phyloP scores from a whole-genome alignment of 35 echinoderm and acorn worm genomes.

The Patiria miniata region DNA sequence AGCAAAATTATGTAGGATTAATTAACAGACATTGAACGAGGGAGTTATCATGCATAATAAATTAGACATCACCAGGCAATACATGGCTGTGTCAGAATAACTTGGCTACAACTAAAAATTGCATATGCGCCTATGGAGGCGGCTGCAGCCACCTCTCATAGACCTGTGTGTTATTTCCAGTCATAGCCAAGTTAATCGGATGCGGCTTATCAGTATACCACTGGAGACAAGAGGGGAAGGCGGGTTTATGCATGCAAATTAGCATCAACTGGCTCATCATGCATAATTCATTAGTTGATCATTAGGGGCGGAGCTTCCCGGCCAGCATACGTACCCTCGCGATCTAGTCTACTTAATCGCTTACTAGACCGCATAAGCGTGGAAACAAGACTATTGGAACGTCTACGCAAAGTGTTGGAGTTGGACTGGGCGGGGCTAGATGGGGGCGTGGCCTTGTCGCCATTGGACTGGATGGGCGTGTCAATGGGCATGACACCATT shows the following conservation, averaged over 20 bases:
- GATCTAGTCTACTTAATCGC: conserved; percentile 34
- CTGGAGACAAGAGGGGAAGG: background rate
- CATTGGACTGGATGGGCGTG: conserved; percentile 22
- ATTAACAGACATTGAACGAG: no score
- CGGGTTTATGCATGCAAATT: background rate
- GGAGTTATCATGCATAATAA: no score
- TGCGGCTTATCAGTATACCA: background rate
- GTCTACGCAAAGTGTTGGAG: conserved; percentile 23
- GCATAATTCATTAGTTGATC: background rate
- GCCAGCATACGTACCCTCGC: conserved; percentile 55
- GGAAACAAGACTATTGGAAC: conserved; percentile 42
- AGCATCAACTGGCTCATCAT: background rate
- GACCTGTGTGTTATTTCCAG: no score
- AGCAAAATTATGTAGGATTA: no score
- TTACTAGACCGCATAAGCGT: conserved; percentile 62
- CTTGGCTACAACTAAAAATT: no score
- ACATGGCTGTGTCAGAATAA: no score
- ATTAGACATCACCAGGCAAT: no score
- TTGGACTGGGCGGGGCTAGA: conserved; percentile 28
- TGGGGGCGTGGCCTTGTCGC: conserved; percentile 8
- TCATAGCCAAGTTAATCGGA: no score
- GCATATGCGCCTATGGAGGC: no score
- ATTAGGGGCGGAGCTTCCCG: background rate
- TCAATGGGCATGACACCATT: conserved; percentile 10
- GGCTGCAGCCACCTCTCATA: no score